These are phyloP conservation scores for Ephydatia muelleri DNA, from an alignment of 37 sponge, comb jelly and placozoan genomes.

Conservation along the genomic window DNA sequence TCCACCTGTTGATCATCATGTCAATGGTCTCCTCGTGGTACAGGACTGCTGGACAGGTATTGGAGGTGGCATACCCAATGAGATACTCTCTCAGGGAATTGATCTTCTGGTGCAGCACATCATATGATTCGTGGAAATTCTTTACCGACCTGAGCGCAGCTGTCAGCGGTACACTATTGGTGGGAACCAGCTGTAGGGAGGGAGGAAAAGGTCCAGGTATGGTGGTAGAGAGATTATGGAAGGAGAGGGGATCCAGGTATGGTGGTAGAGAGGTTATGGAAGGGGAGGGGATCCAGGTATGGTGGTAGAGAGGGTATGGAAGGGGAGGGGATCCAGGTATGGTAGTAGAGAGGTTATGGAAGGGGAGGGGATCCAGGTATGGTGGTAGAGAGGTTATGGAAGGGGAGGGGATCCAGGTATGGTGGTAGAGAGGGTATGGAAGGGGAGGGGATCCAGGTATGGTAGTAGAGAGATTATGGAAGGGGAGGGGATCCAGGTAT, in stretches of 20 bases:
- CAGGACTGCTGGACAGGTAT: background rate
- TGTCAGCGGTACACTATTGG: conserved; percentile 49
- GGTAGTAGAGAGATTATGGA: too few relatives aligned
- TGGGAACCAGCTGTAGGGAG: conserved; percentile 72
- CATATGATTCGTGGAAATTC: conserved; percentile 68
- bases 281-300: too few relatives aligned
- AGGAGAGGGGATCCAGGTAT: background rate
- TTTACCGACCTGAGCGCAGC: conserved; percentile 62
- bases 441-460: too few relatives aligned
- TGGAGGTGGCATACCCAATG: background rate
- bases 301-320: too few relatives aligned
- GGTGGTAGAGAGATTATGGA: background rate
- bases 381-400: too few relatives aligned
- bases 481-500: too few relatives aligned
- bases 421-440: too few relatives aligned
- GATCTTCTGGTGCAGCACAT: conserved; percentile 41
- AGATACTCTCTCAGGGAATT: conserved; percentile 27
- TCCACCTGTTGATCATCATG: conserved; percentile 87
- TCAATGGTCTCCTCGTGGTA: conserved; percentile 61
- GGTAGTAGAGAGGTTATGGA: too few relatives aligned
- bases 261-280: background rate
- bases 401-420: too few relatives aligned
- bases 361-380: too few relatives aligned
- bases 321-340: too few relatives aligned
- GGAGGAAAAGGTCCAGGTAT: background rate